Percentiles rank a stretch among this genome's conserved stretches.
These are phyloP conservation scores for Pyrgilauda ruficollis DNA, from an alignment of 2,113 vertebrate genomes.

Conservation along the genomic window DNA sequence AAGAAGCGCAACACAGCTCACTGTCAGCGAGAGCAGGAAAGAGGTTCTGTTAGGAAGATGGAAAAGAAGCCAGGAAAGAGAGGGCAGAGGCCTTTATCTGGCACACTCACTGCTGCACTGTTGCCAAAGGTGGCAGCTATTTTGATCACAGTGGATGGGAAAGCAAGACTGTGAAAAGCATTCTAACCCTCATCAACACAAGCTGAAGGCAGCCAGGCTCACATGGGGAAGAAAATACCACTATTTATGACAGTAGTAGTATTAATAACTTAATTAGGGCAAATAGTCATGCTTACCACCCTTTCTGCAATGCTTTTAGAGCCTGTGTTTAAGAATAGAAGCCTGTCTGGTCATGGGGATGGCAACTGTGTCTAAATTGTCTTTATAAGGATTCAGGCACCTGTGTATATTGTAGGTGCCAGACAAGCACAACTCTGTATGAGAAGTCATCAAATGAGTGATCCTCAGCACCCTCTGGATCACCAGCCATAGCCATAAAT, in stretches of 20 bases:
- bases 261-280: neutral
- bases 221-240: neutral
- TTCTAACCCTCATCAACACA: neutral
- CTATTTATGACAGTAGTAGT: neutral
- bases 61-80: neutral
- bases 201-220: neutral
- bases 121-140: constrained; percentile 9
- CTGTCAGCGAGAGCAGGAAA: neutral
- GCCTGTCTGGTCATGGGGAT: neutral
- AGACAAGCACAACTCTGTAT: neutral
- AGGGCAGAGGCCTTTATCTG: neutral
- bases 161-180: neutral
- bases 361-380: neutral
- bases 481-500: neutral
- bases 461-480: neutral
- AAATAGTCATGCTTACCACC: neutral
- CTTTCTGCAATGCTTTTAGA: neutral
- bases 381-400: neutral
- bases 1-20: neutral
- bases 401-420: neutral
- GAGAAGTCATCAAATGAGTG: neutral
- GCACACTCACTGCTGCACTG: neutral
- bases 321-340: neutral
- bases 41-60: neutral
- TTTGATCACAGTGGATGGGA: neutral